Base-by-base conservation (phyloP, 2,113 vertebrate species). In the Chlorodrepanis virens region DNA sequence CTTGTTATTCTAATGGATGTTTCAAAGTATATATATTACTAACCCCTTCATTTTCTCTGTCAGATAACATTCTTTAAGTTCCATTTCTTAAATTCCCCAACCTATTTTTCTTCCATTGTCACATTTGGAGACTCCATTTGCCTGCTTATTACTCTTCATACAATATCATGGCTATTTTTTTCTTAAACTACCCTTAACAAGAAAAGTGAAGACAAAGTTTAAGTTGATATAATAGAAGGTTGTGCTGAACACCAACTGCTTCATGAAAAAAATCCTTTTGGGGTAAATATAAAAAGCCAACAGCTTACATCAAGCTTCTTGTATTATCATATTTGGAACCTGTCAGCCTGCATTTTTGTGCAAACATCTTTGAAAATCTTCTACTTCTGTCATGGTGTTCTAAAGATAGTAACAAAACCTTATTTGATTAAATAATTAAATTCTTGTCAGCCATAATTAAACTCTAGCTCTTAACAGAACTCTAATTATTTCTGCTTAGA, bases 371-470 rank as follows among this genome's bases (percentile, higher is more conserved):
- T 83, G 65, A 85, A 94, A 93, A 80, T 87, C 40, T 89, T 74
- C 28, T 93, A 9, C 29, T 74, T 79, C 72, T 72, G 63, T 67
- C 78, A 70, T 0, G 1, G 47, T 63, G 27, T 83, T 94, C 91
- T 95, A 90, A 94, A 95, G 67, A 96, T 54, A 93, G 50, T 59
- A 85, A 96, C 74, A 94, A 77, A 95, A 67, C 17, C 21, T 74
- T 85, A 83, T 93, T 90, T 90, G 82, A 95, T 96, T 94, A 83
- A 93, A 96, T 90, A 95, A 97, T 94, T 90, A 83, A 77, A 59
- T 85, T 82, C 70, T 88, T 91, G 75, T 94, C 87, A 95, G 29
- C 68, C 31, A 35, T 91, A 95, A 95, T 93, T 96, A 93, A 95
- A 86, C 35, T 70, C 24, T 52, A 83, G 23, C 24, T 88, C 71